Evolutionary conservation across 2,888 invertebrate genomes (phyloP).

Genomic region (Lissocephala sabroskyi): DNA sequence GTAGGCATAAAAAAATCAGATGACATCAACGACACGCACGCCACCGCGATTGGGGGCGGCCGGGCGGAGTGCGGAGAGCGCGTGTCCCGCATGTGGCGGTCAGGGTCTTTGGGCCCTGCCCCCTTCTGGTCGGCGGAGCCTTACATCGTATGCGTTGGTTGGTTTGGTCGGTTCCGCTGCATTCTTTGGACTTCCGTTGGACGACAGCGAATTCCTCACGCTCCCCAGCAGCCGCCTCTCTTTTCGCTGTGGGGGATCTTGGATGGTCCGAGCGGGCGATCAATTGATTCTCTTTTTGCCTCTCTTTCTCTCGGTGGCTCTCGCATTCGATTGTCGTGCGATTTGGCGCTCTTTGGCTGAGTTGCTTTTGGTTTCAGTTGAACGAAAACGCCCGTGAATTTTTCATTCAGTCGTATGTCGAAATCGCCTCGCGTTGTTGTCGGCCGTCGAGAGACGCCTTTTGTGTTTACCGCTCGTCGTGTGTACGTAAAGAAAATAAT

Average conservation of each 20-base stretch:
- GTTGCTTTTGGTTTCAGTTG: no score
- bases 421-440: background rate
- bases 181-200: no score
- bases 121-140: no score
- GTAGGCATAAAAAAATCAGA: slow-evolving; percentile 10
- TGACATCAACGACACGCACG: slow-evolving; percentile 46
- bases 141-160: no score
- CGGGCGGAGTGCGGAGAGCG: no score
- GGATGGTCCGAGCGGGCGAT: background rate
- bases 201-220: no score
- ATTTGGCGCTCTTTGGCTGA: slow-evolving; percentile 33
- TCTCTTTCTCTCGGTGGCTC: slow-evolving; percentile 2
- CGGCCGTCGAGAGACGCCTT: no score
- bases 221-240: slow-evolving; percentile 1
- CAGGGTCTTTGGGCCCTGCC: no score
- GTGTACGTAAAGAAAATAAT: no score
- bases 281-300: background rate
- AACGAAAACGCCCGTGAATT: slow-evolving; percentile 58
- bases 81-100: background rate
- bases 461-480: no score
- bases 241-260: background rate
- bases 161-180: no score
- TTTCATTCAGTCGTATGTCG: slow-evolving; percentile 26
- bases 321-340: slow-evolving; percentile 22
- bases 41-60: no score